Conservation (phyloP, 2,888 invertebrate genomes). For the Caenorhabditis sinica region DNA sequence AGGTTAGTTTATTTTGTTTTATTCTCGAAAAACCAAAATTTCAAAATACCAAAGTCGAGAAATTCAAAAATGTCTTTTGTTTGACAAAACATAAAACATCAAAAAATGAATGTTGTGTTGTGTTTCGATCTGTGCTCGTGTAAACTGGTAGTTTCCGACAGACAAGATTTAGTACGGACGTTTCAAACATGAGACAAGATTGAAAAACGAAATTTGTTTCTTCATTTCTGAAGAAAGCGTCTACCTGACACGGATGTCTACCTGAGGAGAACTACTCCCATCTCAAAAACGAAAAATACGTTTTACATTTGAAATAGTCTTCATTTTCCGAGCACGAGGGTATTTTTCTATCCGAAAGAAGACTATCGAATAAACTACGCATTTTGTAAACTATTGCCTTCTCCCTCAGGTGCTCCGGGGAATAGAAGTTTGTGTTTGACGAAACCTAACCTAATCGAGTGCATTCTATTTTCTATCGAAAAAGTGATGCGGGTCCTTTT, state of each 20-base stretch:
- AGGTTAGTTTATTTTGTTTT: constrained; percentile 62
- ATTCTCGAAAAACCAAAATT: not conserved
- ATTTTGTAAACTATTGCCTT: constrained; percentile 32
- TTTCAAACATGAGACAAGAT: constrained; percentile 6
- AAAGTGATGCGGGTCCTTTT: not conserved
- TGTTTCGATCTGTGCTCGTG: constrained; percentile 30
- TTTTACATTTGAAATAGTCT: constrained; percentile 21
- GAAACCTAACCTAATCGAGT: constrained; percentile 65
- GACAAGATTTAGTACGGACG: constrained; percentile 12
- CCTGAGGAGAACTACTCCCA: too few species aligned
- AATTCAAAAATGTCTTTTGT: not conserved
- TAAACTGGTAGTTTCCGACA: constrained; percentile 49
- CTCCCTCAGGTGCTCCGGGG: constrained; percentile 54
- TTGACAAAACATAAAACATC: constrained; percentile 23
- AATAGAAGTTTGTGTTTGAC: constrained; percentile 50
- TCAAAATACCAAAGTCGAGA: not conserved
- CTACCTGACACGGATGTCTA: too few species aligned
- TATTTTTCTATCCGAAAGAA: not conserved
- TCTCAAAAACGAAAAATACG: not conserved
- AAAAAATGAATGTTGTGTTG: constrained; percentile 36
- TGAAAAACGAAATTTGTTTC: not conserved
- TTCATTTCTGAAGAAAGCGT: not conserved
- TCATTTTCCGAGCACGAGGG: not conserved
- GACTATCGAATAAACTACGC: constrained; percentile 49
- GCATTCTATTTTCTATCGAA: constrained; percentile 54